phyloP scores from a whole-genome alignment of 2,888 invertebrate species.

The Diaprepes abbreviatus region DNA sequence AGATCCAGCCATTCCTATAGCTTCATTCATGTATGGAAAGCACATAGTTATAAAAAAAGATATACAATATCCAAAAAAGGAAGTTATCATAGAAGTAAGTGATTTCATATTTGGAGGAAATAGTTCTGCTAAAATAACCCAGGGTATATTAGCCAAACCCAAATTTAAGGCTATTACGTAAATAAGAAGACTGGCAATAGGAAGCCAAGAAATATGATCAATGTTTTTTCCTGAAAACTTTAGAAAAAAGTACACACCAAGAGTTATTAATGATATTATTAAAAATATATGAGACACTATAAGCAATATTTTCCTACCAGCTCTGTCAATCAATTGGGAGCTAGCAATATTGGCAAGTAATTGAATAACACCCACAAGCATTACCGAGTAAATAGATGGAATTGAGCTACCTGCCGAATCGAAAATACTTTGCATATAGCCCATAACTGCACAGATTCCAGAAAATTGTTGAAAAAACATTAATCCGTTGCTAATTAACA shows the following conservation, averaged over 20 bases:
- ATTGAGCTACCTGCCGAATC: slow-evolving; percentile 63
- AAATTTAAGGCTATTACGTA: slow-evolving; percentile 45
- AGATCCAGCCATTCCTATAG: slow-evolving; percentile 47
- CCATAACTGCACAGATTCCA: slow-evolving; percentile 83
- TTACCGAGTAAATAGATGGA: slow-evolving; percentile 76
- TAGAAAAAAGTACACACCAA: slow-evolving; percentile 55
- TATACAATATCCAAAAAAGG: slow-evolving; percentile 42
- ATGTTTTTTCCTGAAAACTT: slow-evolving; percentile 57
- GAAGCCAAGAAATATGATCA: slow-evolving; percentile 29
- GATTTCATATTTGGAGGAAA: slow-evolving; percentile 83
- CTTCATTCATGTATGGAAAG: slow-evolving; percentile 47
- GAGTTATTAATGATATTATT: slow-evolving; percentile 68
- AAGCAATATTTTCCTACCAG: slow-evolving; percentile 81
- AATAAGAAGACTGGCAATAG: slow-evolving; percentile 32
- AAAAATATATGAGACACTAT: slow-evolving; percentile 77
- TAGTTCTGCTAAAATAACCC: slow-evolving; percentile 87
- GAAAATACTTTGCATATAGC: slow-evolving; percentile 82
- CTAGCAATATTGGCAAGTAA: slow-evolving; percentile 78
- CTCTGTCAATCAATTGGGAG: slow-evolving; percentile 80
- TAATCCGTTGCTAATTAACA: slow-evolving; percentile 63
- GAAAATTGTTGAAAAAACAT: slow-evolving; percentile 63
- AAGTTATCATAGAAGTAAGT: slow-evolving; percentile 66
- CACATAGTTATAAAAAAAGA: slow-evolving; percentile 50
- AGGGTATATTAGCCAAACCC: slow-evolving; percentile 81
- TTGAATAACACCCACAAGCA: slow-evolving; percentile 83